These are phyloP conservation scores for Catostylus mosaicus DNA, from an alignment of 30 jellyfish, hydroid and myxozoan genomes.

Conservation along the genomic window DNA sequence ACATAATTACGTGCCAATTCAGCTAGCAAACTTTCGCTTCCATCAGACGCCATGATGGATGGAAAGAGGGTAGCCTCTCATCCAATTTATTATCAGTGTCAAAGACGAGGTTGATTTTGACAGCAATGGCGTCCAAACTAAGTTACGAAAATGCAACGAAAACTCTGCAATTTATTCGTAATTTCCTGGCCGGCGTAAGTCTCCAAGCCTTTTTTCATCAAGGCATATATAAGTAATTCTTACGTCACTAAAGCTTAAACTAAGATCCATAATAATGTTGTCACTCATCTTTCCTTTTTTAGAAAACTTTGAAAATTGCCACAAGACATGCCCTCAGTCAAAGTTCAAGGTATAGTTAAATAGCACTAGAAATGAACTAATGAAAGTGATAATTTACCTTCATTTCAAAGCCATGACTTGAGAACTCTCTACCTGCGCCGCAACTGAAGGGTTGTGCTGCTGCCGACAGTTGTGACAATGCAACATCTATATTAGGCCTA, in stretches of 20 bases:
- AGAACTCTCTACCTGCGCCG: no score
- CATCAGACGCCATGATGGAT: constrained; percentile 5
- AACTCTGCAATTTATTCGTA: constrained; percentile 43
- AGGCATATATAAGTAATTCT: not conserved
- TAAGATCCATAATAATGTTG: not conserved
- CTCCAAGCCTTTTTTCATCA: not conserved
- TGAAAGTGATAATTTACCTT: no score
- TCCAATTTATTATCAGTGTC: not conserved
- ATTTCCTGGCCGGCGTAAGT: constrained; percentile 67
- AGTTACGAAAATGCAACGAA: constrained; percentile 71
- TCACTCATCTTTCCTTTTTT: not conserved
- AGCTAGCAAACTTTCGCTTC: not conserved
- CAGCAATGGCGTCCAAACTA: constrained; percentile 55
- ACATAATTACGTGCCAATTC: not conserved
- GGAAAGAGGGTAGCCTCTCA: not conserved
- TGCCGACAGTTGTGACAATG: no score
- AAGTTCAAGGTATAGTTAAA: constrained; percentile 48
- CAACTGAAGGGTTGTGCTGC: no score
- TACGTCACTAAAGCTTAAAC: not conserved
- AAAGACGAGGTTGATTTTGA: not conserved
- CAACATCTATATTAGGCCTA: no score
- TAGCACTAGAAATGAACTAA: no score
- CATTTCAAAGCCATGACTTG: no score
- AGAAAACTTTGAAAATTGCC: constrained; percentile 67
- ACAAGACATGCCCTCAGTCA: constrained; percentile 69